These are phyloP conservation scores for Drosophila nasuta DNA, from an alignment of 1,140 invertebrate species.

Conservation along the genomic window DNA sequence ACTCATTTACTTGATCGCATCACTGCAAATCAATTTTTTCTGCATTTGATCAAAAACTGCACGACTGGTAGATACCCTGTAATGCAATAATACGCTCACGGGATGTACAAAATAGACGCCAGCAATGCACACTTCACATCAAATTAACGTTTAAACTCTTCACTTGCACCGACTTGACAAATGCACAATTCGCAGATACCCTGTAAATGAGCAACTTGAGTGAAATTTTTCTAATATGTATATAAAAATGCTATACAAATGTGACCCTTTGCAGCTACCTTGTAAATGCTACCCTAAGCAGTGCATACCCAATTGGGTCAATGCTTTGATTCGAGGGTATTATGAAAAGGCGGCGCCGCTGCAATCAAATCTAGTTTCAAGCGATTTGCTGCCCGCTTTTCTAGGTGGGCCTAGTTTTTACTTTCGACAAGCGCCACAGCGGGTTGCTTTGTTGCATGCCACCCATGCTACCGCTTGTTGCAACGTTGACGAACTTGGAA, in stretches of 20 bases:
- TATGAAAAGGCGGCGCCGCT: conserved; percentile 30
- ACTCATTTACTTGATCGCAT: neutral
- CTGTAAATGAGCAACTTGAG: neutral
- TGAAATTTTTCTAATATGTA: no score
- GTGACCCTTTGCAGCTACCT: no score
- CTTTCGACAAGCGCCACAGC: conserved; percentile 50
- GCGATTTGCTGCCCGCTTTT: conserved; percentile 31
- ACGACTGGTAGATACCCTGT: conserved; percentile 3
- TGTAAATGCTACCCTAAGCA: neutral
- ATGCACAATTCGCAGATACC: neutral
- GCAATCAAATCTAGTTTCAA: conserved; percentile 18
- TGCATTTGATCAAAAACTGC: neutral
- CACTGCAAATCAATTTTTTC: conserved; percentile 21
- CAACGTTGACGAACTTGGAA: neutral
- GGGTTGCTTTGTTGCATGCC: neutral
- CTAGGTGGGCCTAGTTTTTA: conserved; percentile 54
- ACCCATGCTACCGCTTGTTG: neutral
- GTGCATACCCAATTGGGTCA: neutral
- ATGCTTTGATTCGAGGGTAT: conserved; percentile 11
- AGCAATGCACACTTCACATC: no score
- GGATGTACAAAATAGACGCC: no score
- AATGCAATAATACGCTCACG: neutral
- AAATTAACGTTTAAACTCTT: neutral
- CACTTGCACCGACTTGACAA: neutral
- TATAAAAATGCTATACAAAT: no score